These are phyloP conservation scores for Cygnus buccinator DNA, from an alignment of 2,113 vertebrate genomes.

Conservation along the genomic window DNA sequence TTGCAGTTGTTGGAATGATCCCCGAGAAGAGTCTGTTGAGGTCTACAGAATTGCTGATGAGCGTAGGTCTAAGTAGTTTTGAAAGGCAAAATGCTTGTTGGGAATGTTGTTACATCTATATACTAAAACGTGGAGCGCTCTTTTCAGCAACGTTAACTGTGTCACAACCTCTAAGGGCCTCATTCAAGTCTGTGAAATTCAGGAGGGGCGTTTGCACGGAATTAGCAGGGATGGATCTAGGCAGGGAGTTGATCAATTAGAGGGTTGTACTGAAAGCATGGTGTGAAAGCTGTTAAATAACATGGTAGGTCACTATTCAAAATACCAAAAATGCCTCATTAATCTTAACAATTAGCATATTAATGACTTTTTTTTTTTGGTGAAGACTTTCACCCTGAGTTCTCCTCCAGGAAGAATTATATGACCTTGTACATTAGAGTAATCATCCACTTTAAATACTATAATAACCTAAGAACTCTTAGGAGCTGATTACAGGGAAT, in stretches of 20 bases:
- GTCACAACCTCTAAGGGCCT: background rate
- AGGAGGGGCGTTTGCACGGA: background rate
- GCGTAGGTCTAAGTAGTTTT: background rate
- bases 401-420: background rate
- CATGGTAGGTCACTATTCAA: background rate
- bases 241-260: background rate
- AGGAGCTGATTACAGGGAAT: constrained; percentile 1
- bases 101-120: background rate
- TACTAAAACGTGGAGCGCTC: background rate
- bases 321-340: background rate
- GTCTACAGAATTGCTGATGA: background rate
- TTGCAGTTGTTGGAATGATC: background rate
- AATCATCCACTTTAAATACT: background rate
- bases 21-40: background rate
- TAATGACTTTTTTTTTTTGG: background rate
- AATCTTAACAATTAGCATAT: background rate
- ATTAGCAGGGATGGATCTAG: background rate
- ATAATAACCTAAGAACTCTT: background rate
- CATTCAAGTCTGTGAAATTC: background rate
- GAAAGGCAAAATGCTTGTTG: background rate
- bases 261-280: background rate
- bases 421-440: background rate
- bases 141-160: background rate
- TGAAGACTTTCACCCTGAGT: background rate
- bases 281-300: background rate